phyloP scores from a whole-genome alignment of 2,888 invertebrate species.

The Diadegma fenestrale region DNA sequence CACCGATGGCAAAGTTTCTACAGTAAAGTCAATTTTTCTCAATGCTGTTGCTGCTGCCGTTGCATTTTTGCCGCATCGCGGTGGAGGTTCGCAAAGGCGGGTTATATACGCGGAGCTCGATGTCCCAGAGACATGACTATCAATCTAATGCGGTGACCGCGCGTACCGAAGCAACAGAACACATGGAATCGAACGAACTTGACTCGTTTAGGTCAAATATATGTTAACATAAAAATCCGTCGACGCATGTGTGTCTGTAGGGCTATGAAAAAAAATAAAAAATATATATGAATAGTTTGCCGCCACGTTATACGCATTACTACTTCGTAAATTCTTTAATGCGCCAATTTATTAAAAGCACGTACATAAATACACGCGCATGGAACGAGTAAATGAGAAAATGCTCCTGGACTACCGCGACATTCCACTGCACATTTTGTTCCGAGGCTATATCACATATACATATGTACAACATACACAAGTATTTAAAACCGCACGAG shows the following conservation, averaged over 20 bases:
- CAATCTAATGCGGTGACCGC: constrained; percentile 58
- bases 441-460: constrained; percentile 18
- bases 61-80: constrained; percentile 37
- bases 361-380: constrained; percentile 60
- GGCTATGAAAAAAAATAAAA: constrained; percentile 11
- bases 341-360: constrained; percentile 72
- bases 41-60: constrained; percentile 30
- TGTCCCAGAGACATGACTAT: constrained; percentile 64
- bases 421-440: constrained; percentile 59
- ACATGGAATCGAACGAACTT: constrained; percentile 59
- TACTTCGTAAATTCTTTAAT: constrained; percentile 74
- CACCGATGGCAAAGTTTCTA: constrained; percentile 16
- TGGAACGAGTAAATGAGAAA: constrained; percentile 60
- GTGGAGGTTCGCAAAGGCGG: constrained; percentile 21
- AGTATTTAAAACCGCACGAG: constrained; percentile 37
- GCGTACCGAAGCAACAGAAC: constrained; percentile 6
- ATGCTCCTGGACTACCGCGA: constrained; percentile 53
- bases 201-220: constrained; percentile 53
- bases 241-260: not conserved
- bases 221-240: not conserved
- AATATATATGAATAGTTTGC: constrained; percentile 43
- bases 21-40: constrained; percentile 30
- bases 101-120: constrained; percentile 47
- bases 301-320: constrained; percentile 55
- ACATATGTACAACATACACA: constrained; percentile 2